Evolutionary conservation across 2,797 vertebrate genomes (phyloP), one percentile per base, ranked within the genome.

Genomic region (Microctenopoma steveboyesi): DNA sequence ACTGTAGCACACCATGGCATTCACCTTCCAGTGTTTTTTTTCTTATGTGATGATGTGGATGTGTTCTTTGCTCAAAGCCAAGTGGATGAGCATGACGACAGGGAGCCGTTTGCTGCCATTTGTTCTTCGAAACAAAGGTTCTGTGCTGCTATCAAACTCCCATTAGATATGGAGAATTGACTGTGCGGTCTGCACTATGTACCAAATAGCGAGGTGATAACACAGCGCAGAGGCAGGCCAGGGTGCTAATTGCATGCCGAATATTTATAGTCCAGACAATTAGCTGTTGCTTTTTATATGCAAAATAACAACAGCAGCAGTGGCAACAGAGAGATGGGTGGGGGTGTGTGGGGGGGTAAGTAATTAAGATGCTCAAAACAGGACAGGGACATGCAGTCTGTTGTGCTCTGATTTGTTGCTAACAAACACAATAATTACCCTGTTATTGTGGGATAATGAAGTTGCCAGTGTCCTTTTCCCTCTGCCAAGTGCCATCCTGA

Each of bases 231-330:
- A 93, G 92, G 86, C 92, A 91, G 92, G 93, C 93, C 94, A 93
- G 93, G 86, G 88, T 64, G 89, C 95, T 98, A 98, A 98, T 98
- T 99, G 96, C 96, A 96, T 95, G 95, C 95, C 95, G 96, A 97
- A 98, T 98, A 98, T 98, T 99, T 98, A 98, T 97, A 97, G 96
- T 95, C 96, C 95, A 98, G 96, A 98, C 97, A 99, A 99, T 98
- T 98, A 98, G 96, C 96, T 95, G 96, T 95, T 95, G 95, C 96
- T 96, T 99, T 99, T 99, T 98, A 98, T 98, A 98, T 99, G 97
- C 97, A 97, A 99, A 99, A 96, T 97, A 98, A 97, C 92, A 94
- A 93, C 92, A 92, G 88, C 92, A 91, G 92, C 91, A 90, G 88
- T 86, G 84, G 89, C 90, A 90, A 89, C 85, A 91, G 85, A 92